Evolutionary conservation across 1,140 invertebrate genomes (phyloP).

Genomic region (Bradysia coprophila): DNA sequence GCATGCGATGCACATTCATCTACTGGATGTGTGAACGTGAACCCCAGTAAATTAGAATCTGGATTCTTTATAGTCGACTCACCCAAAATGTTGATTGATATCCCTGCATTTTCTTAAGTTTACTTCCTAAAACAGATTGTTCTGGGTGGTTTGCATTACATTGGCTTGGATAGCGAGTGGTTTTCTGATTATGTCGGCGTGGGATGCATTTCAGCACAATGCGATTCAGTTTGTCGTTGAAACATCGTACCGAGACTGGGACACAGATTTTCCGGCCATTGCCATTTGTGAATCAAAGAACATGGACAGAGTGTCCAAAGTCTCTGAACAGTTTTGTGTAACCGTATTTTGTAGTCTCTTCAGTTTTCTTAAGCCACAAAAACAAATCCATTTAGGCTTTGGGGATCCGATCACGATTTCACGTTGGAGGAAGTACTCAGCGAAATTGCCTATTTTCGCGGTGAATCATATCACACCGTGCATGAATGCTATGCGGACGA

Average conservation of each 20-base stretch:
- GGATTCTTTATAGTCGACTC: no score
- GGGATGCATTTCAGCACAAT: constrained; percentile 25
- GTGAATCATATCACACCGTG: constrained; percentile 40
- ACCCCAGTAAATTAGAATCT: constrained; percentile 1
- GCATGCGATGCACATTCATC: neutral
- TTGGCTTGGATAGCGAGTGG: constrained; percentile 39
- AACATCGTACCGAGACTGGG: constrained; percentile 47
- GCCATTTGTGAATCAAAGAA: constrained; percentile 43
- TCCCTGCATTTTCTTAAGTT: neutral
- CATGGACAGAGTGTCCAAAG: constrained; percentile 31
- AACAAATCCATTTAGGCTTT: constrained; percentile 24
- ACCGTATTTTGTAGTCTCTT: neutral
- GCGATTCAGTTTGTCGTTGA: constrained; percentile 51
- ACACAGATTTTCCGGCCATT: constrained; percentile 44
- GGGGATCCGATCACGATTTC: constrained; percentile 40
- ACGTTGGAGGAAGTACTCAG: constrained; percentile 46
- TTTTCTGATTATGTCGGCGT: constrained; percentile 33
- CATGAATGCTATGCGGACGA: constrained; percentile 32
- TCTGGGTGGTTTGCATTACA: constrained; percentile 40
- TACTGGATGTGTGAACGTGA: neutral
- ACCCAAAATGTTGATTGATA: no score
- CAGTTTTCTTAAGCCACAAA: neutral
- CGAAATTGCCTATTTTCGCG: constrained; percentile 43
- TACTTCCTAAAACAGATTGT: constrained; percentile 28
- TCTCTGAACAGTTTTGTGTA: constrained; percentile 36